These are phyloP conservation scores for Podarcis cretensis DNA, from an alignment of 2,113 vertebrate species.

Conservation along the genomic window DNA sequence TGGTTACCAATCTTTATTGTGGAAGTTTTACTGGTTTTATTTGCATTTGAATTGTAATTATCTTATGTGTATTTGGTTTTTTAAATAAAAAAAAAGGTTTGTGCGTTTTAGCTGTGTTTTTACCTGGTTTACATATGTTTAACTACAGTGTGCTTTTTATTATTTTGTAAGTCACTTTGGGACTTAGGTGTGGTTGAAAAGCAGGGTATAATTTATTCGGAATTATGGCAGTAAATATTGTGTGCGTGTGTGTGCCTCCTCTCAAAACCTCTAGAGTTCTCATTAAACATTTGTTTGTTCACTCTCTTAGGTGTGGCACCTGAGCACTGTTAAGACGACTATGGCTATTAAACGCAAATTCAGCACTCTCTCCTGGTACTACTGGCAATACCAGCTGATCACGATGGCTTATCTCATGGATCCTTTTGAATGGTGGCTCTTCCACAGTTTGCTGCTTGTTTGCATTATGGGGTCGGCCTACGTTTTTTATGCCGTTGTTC, in stretches of 20 bases:
- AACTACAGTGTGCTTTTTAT: no score
- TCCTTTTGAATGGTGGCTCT: conserved; percentile 92
- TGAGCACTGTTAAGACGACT: not conserved
- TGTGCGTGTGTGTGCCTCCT: not conserved
- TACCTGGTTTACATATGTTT: no score
- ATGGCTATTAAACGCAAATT: conserved; percentile 85
- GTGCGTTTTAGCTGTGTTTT: no score
- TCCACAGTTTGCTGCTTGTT: conserved; percentile 85
- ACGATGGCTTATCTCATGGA: conserved; percentile 94
- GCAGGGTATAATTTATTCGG: no score
- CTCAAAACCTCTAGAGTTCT: not conserved
- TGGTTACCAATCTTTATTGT: no score
- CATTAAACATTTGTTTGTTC: not conserved
- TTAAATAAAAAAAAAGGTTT: no score
- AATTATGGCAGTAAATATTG: not conserved
- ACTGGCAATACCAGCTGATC: conserved; percentile 96
- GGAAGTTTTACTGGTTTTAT: no score
- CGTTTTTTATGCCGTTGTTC: conserved; percentile 86
- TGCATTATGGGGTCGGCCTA: conserved; percentile 83
- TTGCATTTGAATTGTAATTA: no score
- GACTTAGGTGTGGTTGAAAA: no score
- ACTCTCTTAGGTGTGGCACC: conserved; percentile 36
- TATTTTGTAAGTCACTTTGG: no score
- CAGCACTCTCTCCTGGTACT: conserved; percentile 89
- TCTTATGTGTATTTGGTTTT: no score